Base-by-base conservation (phyloP, 2,113 vertebrate species). In the Menura novaehollandiae region DNA sequence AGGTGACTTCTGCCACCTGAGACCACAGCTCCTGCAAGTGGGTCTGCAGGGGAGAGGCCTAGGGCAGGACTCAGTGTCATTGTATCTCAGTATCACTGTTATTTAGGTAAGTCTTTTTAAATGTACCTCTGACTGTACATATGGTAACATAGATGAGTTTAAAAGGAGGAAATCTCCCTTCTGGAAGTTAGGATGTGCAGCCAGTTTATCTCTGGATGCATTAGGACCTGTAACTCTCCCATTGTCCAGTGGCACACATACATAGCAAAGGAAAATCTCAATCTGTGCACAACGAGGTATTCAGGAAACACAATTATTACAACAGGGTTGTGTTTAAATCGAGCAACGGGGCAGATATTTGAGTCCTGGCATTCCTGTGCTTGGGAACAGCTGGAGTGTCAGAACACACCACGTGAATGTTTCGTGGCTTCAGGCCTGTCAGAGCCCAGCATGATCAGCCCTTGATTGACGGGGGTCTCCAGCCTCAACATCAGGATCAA, bases 381-480 rank as follows among this genome's bases (percentile, higher is more conserved):
- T 43, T 37, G 44, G 37, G 44, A 56, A 11, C 23, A 67, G 90
- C 58, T 0, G 1, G 82, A 13, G 1, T 80, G 5, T n/a, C 1
- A 1, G 19, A 16, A 9, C 2, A 2, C 2, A 17, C 41, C 30
- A 2, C 0, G 9, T 15, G 37, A 44, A 10, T 32, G 11, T n/a
- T 49, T 24, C 0, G 0, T 56, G 49, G 13, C 14, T n/a, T 24
- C 72, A 51, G 33, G 39, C 66, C 78, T 71, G 43, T 21, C 75
- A 53, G 20, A 33, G 37, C 33, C 33, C 33, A 1, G 5, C 2
- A 4, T 19, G 17, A 23, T n/a, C 0, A 0, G 10, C 49, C 26
- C 47, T 22, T 23, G 47, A 28, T 59, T 10, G 20, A 53, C 37
- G 51, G 43, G 24, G 9, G 20, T 55, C 59, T 81, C 37, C n/a